A percentile compares a stretch with the other conserved stretches of the same genome.
Evolutionary conservation across 2,797 vertebrate genomes (phyloP).

Genomic region (Cuculus canorus): DNA sequence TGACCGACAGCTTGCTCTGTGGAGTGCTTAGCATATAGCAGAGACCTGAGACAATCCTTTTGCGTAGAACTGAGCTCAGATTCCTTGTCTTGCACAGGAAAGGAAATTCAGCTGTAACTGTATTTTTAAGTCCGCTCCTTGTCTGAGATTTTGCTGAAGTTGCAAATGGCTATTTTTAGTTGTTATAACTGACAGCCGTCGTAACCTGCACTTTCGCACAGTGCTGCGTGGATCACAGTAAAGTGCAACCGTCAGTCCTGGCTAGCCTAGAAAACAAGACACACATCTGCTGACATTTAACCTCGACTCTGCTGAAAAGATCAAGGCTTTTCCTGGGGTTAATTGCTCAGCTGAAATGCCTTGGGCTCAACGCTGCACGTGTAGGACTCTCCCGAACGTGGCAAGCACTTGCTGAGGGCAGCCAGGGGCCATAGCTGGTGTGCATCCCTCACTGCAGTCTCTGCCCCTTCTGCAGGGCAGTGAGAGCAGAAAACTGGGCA

Average conservation of each 20-base stretch:
- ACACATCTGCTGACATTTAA: neutral
- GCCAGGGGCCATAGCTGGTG: neutral
- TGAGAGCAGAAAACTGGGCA: neutral
- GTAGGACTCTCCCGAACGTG: neutral
- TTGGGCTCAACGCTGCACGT: neutral
- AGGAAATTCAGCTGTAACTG: neutral
- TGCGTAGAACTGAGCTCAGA: neutral
- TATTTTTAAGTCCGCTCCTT: neutral
- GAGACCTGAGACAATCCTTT: no score
- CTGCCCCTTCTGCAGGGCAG: neutral
- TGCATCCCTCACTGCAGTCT: rapidly evolving
- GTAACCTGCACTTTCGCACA: neutral
- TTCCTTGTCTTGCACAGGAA: neutral
- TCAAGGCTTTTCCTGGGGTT: neutral
- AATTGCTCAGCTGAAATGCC: neutral
- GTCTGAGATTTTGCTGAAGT: neutral
- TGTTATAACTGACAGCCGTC: neutral
- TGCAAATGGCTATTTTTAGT: neutral
- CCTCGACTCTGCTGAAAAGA: neutral
- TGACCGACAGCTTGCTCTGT: rapidly evolving
- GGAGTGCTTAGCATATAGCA: rapidly evolving
- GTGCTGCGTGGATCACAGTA: rapidly evolving
- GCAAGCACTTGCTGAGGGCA: neutral
- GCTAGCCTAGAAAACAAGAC: neutral
- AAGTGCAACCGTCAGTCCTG: neutral